Evolutionary conservation across 2,113 vertebrate genomes (phyloP).

Genomic region (Tyrannus savana): DNA sequence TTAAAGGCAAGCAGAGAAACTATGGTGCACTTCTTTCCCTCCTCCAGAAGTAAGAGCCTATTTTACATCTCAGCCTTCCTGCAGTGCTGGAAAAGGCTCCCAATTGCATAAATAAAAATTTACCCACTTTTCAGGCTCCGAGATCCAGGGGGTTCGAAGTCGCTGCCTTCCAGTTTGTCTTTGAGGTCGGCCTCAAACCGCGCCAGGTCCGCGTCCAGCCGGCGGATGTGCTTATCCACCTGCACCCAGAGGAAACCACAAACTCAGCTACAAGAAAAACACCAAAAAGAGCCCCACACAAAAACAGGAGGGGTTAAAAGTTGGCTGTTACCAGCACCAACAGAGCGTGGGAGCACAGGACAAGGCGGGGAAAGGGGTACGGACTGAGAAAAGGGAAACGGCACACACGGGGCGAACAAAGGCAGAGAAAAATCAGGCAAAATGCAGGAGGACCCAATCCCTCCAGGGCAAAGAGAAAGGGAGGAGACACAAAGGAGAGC

Average conservation of each 20-base stretch:
- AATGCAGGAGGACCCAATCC: neutral
- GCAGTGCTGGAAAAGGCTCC: neutral
- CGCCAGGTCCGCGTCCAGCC: constrained; percentile 93
- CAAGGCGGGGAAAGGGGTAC: neutral
- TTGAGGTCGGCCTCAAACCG: constrained; percentile 97
- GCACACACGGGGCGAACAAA: neutral
- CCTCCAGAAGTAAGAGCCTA: neutral
- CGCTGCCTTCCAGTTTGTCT: constrained; percentile 92
- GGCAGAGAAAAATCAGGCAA: accelerated
- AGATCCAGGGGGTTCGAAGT: constrained; percentile 84
- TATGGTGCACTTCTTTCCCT: neutral
- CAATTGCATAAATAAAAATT: accelerated
- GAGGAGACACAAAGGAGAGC: neutral
- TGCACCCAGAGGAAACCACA: constrained; percentile 42
- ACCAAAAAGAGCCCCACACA: accelerated
- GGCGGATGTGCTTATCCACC: constrained; percentile 98
- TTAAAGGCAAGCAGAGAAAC: neutral
- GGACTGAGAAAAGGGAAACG: neutral
- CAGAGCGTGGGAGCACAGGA: accelerated
- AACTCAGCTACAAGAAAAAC: neutral
- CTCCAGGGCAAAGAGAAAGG: neutral
- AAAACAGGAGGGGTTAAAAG: neutral
- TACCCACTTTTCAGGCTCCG: constrained; percentile 85
- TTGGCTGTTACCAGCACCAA: accelerated
- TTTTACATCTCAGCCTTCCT: neutral